Conservation (phyloP, 2,888 invertebrate genomes). For the Plemyria rubiginata region DNA sequence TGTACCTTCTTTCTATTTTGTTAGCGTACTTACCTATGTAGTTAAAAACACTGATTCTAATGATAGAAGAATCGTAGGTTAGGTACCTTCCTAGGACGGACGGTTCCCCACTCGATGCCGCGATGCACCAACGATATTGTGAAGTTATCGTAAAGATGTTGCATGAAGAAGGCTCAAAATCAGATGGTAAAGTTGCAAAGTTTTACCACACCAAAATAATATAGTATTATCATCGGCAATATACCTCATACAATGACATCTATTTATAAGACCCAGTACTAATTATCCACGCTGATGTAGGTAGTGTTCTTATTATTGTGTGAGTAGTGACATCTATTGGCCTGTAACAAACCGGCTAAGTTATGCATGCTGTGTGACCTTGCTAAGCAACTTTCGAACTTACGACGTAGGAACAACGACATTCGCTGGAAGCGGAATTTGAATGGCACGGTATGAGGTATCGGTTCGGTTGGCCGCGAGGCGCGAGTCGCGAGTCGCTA, state of each 20-base stretch:
- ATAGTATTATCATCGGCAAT: no score
- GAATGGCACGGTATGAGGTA: conserved; percentile 71
- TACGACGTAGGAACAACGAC: conserved; percentile 71
- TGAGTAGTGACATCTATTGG: conserved; percentile 58
- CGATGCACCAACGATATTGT: no score
- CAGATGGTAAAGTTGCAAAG: no score
- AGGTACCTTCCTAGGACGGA: no score
- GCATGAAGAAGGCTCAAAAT: no score
- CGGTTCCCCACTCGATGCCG: no score
- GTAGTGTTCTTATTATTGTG: not conserved
- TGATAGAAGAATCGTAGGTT: no score
- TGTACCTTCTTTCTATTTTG: no score
- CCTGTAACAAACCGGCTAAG: conserved; percentile 47
- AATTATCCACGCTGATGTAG: not conserved
- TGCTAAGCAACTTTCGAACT: conserved; percentile 78
- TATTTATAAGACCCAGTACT: conserved; percentile 11
- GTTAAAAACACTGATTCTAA: no score
- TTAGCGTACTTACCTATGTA: no score
- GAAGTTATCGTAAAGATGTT: no score
- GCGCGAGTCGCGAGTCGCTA: conserved; percentile 50
- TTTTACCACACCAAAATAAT: no score
- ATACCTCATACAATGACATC: conserved; percentile 37
- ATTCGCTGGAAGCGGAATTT: conserved; percentile 71
- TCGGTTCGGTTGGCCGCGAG: conserved; percentile 53
- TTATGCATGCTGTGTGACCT: conserved; percentile 62